Conservation (phyloP, 2,888 invertebrate genomes). For the Ctena decussata region DNA sequence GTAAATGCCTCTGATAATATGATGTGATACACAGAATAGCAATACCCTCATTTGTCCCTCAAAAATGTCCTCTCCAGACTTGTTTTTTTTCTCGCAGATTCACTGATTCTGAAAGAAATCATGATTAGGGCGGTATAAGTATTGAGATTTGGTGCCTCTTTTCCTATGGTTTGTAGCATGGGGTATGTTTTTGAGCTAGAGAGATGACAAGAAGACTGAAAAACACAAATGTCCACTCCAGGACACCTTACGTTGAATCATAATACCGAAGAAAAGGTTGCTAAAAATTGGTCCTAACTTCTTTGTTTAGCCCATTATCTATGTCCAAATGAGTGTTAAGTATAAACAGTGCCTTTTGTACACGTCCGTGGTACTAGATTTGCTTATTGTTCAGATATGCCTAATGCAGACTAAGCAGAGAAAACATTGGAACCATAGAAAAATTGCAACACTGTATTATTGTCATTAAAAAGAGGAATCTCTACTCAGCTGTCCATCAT, state of each 20-base stretch:
- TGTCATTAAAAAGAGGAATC: not conserved
- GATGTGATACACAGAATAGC: not conserved
- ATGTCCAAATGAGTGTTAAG: not conserved
- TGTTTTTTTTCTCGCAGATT: not conserved
- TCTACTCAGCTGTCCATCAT: not conserved
- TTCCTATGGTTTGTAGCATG: not conserved
- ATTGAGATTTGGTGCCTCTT: not conserved
- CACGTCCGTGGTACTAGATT: not conserved
- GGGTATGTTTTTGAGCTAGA: not conserved
- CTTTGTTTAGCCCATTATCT: not conserved
- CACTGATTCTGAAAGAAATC: not conserved
- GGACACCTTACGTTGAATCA: not conserved
- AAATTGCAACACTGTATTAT: not conserved
- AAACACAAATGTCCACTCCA: conserved; percentile 1
- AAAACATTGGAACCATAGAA: not conserved
- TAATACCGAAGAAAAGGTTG: not conserved
- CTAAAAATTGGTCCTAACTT: not conserved
- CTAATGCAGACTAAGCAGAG: not conserved
- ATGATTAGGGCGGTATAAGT: not conserved
- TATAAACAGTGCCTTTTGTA: not conserved
- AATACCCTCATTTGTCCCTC: not conserved
- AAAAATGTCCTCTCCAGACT: conserved; percentile 9
- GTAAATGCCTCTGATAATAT: not conserved
- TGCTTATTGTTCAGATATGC: not conserved
- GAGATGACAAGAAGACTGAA: not conserved